These are phyloP conservation scores for Drosophila merina DNA, from an alignment of 2,888 invertebrate genomes.

Conservation along the genomic window DNA sequence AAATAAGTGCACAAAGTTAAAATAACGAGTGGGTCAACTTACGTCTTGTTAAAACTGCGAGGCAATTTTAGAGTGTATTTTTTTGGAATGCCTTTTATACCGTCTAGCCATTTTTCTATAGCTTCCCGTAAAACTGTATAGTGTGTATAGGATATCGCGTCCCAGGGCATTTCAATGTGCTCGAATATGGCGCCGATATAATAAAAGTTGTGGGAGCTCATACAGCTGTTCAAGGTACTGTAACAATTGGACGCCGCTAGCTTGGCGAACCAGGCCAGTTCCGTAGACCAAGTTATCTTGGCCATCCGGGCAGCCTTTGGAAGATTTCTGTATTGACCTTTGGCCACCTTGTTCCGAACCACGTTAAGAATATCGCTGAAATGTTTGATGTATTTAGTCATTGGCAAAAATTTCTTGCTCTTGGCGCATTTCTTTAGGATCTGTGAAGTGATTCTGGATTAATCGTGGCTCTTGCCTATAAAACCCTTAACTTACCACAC, in stretches of 20 bases:
- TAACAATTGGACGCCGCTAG: conserved; percentile 5
- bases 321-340: conserved; percentile 34
- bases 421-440: conserved; percentile 8
- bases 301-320: conserved; percentile 49
- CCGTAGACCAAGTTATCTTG: conserved; percentile 43
- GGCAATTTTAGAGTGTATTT: conserved; percentile 10
- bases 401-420: background rate
- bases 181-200: conserved; percentile 16
- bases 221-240: background rate
- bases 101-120: background rate
- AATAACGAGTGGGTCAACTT: background rate
- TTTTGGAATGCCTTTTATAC: background rate
- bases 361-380: conserved; percentile 32
- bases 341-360: conserved; percentile 47
- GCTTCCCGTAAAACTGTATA: background rate
- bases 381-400: background rate
- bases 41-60: background rate
- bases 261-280: conserved; percentile 44
- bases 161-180: background rate
- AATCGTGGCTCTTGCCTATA: background rate
- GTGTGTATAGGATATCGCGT: background rate
- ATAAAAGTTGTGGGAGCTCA: conserved; percentile 29
- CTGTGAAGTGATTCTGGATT: background rate
- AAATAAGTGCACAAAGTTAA: background rate
- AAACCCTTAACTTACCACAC: conserved; percentile 22